phyloP scores from a whole-genome alignment of 2,888 invertebrate genomes.

The Hydriomena furcata region DNA sequence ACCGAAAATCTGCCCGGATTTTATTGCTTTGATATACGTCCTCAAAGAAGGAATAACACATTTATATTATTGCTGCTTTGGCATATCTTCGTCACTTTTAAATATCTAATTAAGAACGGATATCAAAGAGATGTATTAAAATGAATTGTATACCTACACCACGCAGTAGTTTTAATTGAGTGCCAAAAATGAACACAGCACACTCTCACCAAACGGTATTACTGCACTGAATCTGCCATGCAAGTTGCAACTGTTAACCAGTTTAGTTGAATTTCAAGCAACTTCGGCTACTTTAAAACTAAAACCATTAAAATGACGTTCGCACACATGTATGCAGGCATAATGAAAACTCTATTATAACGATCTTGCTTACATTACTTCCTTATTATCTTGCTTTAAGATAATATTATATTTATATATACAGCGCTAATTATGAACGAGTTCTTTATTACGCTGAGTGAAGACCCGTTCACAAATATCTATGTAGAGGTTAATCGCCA shows the following conservation, averaged over 20 bases:
- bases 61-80: slow-evolving; percentile 51
- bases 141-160: slow-evolving; percentile 26
- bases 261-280: background rate
- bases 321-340: slow-evolving; percentile 73
- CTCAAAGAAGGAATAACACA: slow-evolving; percentile 74
- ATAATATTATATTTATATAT: slow-evolving; percentile 74
- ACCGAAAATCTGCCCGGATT: slow-evolving; percentile 73
- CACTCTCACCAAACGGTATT: background rate
- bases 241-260: background rate
- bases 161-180: slow-evolving; percentile 3
- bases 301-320: slow-evolving; percentile 66
- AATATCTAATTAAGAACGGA: slow-evolving; percentile 5
- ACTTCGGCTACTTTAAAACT: slow-evolving; percentile 46
- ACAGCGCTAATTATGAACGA: slow-evolving; percentile 77
- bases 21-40: slow-evolving; percentile 69
- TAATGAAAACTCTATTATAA: slow-evolving; percentile 76
- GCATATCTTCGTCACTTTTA: slow-evolving; percentile 20
- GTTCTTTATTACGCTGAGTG: slow-evolving; percentile 69
- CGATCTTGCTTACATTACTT: slow-evolving; percentile 77
- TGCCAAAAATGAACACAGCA: background rate
- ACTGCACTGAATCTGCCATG: background rate
- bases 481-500: slow-evolving; percentile 67
- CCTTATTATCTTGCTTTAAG: slow-evolving; percentile 76
- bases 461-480: slow-evolving; percentile 66
- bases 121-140: slow-evolving; percentile 14